These are phyloP conservation scores for Pygmarrhopalites habei DNA, from an alignment of 1,140 invertebrate genomes.

Conservation along the genomic window DNA sequence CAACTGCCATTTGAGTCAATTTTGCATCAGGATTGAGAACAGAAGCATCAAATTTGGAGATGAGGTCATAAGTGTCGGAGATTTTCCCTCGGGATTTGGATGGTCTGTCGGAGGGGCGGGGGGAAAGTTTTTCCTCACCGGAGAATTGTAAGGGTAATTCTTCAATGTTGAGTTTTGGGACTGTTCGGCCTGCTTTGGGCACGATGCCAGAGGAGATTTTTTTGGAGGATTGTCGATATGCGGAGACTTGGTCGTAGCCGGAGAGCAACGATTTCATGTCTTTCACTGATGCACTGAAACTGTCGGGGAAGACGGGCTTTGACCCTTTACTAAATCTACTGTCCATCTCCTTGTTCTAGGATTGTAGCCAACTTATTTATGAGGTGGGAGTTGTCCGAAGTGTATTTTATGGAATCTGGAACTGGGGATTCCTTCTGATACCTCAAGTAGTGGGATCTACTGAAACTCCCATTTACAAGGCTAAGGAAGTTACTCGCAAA, in stretches of 20 bases:
- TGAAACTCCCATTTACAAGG: no score
- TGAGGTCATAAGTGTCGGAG: neutral
- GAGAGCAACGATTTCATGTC: neutral
- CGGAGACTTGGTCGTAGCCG: neutral
- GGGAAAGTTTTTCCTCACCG: neutral
- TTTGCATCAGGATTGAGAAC: neutral
- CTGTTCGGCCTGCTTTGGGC: neutral
- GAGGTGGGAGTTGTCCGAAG: no score
- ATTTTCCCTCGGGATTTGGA: neutral
- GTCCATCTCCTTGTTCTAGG: no score
- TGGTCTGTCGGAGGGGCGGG: neutral
- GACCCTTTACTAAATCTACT: no score
- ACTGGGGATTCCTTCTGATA: no score
- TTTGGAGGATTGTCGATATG: neutral
- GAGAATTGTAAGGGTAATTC: neutral
- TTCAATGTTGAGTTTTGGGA: constrained; percentile 9
- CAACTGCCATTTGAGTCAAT: neutral
- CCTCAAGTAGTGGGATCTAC: no score
- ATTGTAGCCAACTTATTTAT: no score
- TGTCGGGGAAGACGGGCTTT: no score
- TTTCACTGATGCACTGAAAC: no score
- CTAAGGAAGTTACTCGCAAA: no score
- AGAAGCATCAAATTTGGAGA: neutral
- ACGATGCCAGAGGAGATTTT: neutral
- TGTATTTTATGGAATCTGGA: no score